Evolutionary conservation across 1,140 invertebrate genomes (phyloP), one percentile per base, ranked within the genome.

Genomic region (Pachyrhynchus sulphureomaculatus): DNA sequence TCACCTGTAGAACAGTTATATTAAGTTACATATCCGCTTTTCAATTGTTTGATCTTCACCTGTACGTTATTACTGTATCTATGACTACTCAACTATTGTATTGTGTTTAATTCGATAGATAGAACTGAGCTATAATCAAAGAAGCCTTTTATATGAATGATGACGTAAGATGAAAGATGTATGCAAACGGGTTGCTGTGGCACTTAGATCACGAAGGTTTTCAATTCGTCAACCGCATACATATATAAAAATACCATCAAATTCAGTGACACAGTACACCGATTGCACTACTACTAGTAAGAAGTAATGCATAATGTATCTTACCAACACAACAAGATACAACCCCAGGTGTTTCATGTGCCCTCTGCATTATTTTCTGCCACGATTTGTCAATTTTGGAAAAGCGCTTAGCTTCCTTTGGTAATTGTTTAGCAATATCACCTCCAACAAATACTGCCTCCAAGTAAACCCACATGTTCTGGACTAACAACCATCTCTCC

Each of bases 381-480:
- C 96, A 98, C 1, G 93, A 95, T 72, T 97, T 96, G 75, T 98
- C 96, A 62, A 98, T 98, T 80, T 95, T 96, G 17, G 92, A 93
- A 78, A 98, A 98, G 53, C 91, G 85, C 78, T 95, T 92, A 0
- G 93, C 93, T 79, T 95, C 93, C 76, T 93, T 94, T 0, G 96
- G 96, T 41, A 99, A 79, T 75, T 98, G 96, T 75, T 98, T 98
- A 9, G 96, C 95, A 70, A 98, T 98, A 71, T 99, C 96, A 57
- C 96, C 95, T 12, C 95, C 95, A 0, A 99, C 95, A 77, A 99
- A 98, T 1, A 99, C 96, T 0, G 95, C 96, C 76, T 99, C 96
- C 8, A 99, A 78, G 76, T 98, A 98, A 0, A 98, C 95, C 96
- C 96, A 98, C 86, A 98, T 91, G 75, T 98, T 98, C 78, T 98